A percentile compares a stretch with the other conserved stretches of the same genome.
phyloP scores from a whole-genome alignment of 2,888 invertebrate genomes.

The Leptogaster cylindrica region DNA sequence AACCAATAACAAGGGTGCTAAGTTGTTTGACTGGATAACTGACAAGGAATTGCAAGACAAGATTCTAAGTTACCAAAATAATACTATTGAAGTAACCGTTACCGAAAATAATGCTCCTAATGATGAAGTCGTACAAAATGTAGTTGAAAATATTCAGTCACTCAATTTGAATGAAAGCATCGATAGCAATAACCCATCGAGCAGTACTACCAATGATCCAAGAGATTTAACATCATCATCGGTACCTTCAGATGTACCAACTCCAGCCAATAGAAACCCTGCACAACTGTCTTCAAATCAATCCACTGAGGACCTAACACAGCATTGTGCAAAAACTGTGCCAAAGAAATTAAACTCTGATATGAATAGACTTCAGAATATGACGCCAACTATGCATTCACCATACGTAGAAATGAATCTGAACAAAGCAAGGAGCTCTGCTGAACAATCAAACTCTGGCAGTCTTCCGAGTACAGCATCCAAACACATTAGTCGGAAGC shows the following conservation, averaged over 20 bases:
- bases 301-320: conserved; percentile 1
- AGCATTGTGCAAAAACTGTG: conserved; percentile 33
- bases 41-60: conserved; percentile 61
- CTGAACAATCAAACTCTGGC: conserved; percentile 36
- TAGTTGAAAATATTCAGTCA: conserved; percentile 45
- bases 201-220: conserved; percentile 20
- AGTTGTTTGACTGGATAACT: conserved; percentile 72
- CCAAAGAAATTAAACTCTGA: conserved; percentile 55
- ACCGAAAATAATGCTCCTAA: conserved; percentile 14
- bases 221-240: conserved; percentile 3
- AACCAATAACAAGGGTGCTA: conserved; percentile 71
- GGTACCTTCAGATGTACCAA: conserved; percentile 20
- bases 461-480: conserved; percentile 39
- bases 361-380: conserved; percentile 30
- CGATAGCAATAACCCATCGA: conserved; percentile 39
- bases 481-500: conserved; percentile 46
- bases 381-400: conserved; percentile 28
- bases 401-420: conserved; percentile 51
- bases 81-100: conserved; percentile 19
- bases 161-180: conserved; percentile 46
- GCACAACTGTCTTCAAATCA: conserved; percentile 29
- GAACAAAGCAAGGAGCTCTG: conserved; percentile 45
- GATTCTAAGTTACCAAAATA: conserved; percentile 56
- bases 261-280: conserved; percentile 42
- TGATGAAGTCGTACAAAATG: conserved; percentile 23